Evolutionary conservation across 64 coral and sea anemone genomes (phyloP).

Genomic region (Stylophora pistillata): DNA sequence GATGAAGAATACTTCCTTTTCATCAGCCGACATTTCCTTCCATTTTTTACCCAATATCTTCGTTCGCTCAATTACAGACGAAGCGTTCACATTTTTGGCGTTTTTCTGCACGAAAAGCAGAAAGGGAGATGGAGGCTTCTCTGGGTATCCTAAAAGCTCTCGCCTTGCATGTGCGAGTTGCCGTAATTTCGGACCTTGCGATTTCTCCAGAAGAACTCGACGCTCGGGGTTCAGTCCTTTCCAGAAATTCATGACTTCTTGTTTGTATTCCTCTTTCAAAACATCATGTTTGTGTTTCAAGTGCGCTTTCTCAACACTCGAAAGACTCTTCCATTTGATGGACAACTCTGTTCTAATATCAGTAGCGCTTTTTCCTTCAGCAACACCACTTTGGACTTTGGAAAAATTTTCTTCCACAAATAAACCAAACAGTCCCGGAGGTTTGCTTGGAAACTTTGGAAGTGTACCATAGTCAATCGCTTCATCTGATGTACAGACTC

Average conservation of each 20-base stretch:
- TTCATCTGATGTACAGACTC: not conserved
- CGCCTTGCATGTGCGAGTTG: slow-evolving; percentile 7
- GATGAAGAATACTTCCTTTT: slow-evolving; percentile 3
- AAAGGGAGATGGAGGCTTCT: slow-evolving; percentile 6
- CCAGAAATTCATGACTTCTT: slow-evolving; percentile 1
- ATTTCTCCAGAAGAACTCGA: not conserved
- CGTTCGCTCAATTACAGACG: not conserved
- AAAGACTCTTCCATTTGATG: not conserved
- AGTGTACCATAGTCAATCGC: not conserved
- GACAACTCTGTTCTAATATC: not conserved
- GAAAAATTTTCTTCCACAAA: slow-evolving; percentile 30
- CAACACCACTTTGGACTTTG: not conserved
- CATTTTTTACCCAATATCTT: slow-evolving; percentile 25
- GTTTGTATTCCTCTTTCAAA: not conserved
- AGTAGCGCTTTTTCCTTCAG: not conserved
- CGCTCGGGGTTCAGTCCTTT: not conserved
- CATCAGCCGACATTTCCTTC: not conserved
- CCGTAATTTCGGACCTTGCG: not conserved
- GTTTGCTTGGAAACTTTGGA: slow-evolving; percentile 12
- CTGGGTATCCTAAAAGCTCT: slow-evolving; percentile 8
- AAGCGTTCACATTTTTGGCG: not conserved
- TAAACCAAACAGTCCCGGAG: slow-evolving; percentile 25
- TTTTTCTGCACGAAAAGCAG: not conserved
- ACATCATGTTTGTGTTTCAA: not conserved
- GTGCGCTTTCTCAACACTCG: not conserved